A percentile compares a stretch with the other conserved stretches of the same genome.
These are phyloP conservation scores for Protonibea diacanthus DNA, from an alignment of 2,797 vertebrate genomes.

Conservation along the genomic window DNA sequence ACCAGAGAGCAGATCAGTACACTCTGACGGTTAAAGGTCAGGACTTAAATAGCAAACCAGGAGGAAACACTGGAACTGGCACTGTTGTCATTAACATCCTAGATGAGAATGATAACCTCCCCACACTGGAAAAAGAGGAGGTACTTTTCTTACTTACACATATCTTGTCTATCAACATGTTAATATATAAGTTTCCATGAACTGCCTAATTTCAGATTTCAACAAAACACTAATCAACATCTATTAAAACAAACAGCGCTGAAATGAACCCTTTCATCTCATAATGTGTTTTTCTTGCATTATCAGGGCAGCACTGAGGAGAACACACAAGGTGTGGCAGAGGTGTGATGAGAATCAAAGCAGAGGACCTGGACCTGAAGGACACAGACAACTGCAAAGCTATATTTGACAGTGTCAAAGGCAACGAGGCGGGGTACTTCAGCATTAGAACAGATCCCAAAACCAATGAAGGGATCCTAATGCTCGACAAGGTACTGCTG, in stretches of 20 bases:
- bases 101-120: conserved; percentile 95
- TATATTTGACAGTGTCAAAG: conserved; percentile 88
- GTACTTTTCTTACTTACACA: conserved; percentile 51
- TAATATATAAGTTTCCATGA: conserved; percentile 7
- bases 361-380: conserved; percentile 86
- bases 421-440: conserved; percentile 93
- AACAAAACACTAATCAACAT: neutral
- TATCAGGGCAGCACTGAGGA: conserved; percentile 88
- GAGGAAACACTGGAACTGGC: conserved; percentile 74
- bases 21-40: conserved; percentile 85
- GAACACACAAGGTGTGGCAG: conserved; percentile 88
- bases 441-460: conserved; percentile 88
- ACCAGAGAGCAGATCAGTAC: conserved; percentile 80
- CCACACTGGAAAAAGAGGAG: conserved; percentile 77
- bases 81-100: conserved; percentile 85
- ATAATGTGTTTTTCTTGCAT: too few relatives aligned
- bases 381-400: conserved; percentile 88
- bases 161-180: too few relatives aligned
- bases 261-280: too few relatives aligned
- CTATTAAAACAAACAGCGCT: neutral
- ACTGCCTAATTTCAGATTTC: too few relatives aligned
- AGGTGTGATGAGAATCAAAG: conserved; percentile 92
- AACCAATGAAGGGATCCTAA: conserved; percentile 92
- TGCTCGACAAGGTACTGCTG: conserved; percentile 90
- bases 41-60: conserved; percentile 82